These are phyloP conservation scores for Pharmacophagus antenor DNA, from an alignment of 2,888 invertebrate species.

Conservation along the genomic window DNA sequence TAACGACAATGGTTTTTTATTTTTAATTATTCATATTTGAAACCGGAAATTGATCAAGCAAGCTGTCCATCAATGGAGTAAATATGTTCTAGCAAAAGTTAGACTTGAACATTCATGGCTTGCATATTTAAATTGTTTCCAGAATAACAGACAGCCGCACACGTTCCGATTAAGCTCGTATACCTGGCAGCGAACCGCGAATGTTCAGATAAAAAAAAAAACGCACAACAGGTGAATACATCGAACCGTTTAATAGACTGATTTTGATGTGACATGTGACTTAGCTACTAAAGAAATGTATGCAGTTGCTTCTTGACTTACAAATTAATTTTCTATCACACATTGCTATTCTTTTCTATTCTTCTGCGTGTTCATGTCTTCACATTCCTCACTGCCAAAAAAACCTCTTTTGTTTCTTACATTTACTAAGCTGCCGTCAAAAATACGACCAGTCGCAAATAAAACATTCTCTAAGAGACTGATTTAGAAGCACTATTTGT, in stretches of 20 bases:
- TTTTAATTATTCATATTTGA: too few species aligned
- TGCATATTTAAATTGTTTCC: slow-evolving; percentile 28
- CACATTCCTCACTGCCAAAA: too few species aligned
- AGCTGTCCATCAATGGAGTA: slow-evolving; percentile 2
- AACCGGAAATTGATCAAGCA: slow-evolving; percentile 14
- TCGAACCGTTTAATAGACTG: slow-evolving; percentile 54
- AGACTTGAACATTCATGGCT: slow-evolving; percentile 10
- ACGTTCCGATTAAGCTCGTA: slow-evolving; percentile 35
- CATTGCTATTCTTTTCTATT: neutral
- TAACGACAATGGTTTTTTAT: neutral
- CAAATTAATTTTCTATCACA: neutral
- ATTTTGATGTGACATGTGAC: slow-evolving; percentile 56
- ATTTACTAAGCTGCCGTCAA: too few species aligned
- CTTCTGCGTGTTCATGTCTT: neutral
- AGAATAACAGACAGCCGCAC: slow-evolving; percentile 32
- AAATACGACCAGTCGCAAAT: too few species aligned
- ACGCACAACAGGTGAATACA: slow-evolving; percentile 50
- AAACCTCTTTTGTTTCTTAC: too few species aligned
- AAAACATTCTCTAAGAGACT: too few species aligned
- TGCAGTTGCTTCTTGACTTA: slow-evolving; percentile 28
- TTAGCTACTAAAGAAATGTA: slow-evolving; percentile 31
- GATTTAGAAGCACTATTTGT: too few species aligned
- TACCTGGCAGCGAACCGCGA: slow-evolving; percentile 22
- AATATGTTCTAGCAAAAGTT: slow-evolving; percentile 20
- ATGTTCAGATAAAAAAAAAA: slow-evolving; percentile 35